Evolutionary conservation across 2,888 invertebrate species (phyloP).

Genomic region (Xestia xanthographa): DNA sequence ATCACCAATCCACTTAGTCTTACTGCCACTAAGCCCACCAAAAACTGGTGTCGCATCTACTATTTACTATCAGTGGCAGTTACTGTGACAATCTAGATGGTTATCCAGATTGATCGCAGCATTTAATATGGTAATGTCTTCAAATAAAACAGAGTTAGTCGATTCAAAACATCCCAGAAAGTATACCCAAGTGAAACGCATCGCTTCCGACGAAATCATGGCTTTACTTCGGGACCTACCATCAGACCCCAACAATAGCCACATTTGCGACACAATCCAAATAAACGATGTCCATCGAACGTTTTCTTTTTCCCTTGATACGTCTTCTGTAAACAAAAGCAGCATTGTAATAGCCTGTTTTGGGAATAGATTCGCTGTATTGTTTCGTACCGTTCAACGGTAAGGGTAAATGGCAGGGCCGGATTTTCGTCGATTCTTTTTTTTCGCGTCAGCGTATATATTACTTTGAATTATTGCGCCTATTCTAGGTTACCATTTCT

Average conservation of each 20-base stretch:
- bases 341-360: conserved; percentile 68
- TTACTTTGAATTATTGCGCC: conserved; percentile 69
- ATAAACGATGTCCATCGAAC: conserved; percentile 73
- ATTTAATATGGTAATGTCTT: conserved; percentile 44
- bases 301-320: conserved; percentile 72
- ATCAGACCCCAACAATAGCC: conserved; percentile 63
- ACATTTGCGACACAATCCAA: conserved; percentile 71
- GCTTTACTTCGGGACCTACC: conserved; percentile 44
- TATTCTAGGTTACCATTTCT: conserved; percentile 55
- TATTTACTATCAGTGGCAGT: neutral
- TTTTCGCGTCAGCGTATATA: conserved; percentile 68
- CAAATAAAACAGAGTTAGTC: conserved; percentile 45
- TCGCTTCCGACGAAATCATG: conserved; percentile 49
- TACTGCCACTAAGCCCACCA: neutral
- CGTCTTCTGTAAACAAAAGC: conserved; percentile 74
- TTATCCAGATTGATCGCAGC: conserved; percentile 36
- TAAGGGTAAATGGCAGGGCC: conserved; percentile 58
- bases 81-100: conserved; percentile 5
- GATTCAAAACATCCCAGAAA: conserved; percentile 45
- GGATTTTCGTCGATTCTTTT: conserved; percentile 66
- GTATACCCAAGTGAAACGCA: conserved; percentile 39
- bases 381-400: conserved; percentile 57
- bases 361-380: conserved; percentile 70
- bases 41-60: neutral
- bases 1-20: conserved; percentile 5